These are phyloP conservation scores for Lanistes nyassanus DNA, from an alignment of 1,140 invertebrate species.

Conservation along the genomic window DNA sequence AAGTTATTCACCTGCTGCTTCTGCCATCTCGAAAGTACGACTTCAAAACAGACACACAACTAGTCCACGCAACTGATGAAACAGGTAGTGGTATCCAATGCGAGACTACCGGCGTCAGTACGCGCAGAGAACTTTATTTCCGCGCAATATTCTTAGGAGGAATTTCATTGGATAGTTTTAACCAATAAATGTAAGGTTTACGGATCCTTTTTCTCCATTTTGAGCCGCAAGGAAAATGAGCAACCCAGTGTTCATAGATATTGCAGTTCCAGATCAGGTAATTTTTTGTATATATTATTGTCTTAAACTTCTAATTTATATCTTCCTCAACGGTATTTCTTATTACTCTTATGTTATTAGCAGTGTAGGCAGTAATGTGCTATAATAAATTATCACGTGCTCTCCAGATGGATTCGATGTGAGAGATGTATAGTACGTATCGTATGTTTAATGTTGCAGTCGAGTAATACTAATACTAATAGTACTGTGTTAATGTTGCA, in stretches of 20 bases:
- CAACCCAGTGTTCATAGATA: constrained; percentile 67
- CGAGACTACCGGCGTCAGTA: constrained; percentile 3
- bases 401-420: constrained; percentile 7
- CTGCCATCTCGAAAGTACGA: constrained; percentile 22
- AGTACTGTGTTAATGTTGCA: too few relatives aligned
- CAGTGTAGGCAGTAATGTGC: too few relatives aligned
- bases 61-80: constrained; percentile 30
- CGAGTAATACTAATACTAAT: background rate
- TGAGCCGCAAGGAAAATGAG: constrained; percentile 52
- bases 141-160: background rate
- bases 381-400: background rate
- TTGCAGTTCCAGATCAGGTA: constrained; percentile 64
- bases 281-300: constrained; percentile 11
- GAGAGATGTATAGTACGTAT: too few relatives aligned
- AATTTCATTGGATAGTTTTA: background rate
- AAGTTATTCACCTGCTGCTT: constrained; percentile 15
- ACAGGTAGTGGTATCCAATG: constrained; percentile 20
- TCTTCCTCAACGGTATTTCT: background rate
- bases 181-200: background rate
- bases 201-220: background rate
- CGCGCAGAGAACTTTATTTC: background rate
- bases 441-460: background rate
- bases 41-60: background rate
- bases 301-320: constrained; percentile 9
- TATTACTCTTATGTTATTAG: background rate